These are phyloP conservation scores for Ctenopoma multispine DNA, from an alignment of 2,797 vertebrate genomes.

Conservation along the genomic window DNA sequence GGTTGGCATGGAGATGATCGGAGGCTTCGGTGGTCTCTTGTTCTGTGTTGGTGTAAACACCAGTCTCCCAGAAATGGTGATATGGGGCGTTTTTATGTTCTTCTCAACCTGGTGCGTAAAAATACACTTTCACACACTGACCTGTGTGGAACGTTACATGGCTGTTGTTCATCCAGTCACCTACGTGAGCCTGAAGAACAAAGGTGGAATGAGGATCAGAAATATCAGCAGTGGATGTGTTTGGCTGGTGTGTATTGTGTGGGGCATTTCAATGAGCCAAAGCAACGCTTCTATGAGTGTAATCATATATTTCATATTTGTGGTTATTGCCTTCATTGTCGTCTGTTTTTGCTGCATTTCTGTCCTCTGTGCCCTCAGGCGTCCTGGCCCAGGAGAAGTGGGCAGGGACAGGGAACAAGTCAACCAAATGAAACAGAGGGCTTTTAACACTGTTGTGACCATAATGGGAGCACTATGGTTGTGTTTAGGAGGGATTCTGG, in stretches of 20 bases:
- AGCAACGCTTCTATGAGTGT: too few relatives aligned
- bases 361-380: constrained; percentile 26
- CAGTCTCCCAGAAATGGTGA: rapidly evolving
- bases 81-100: rapidly evolving
- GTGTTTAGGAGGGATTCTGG: neutral
- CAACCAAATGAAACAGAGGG: constrained; percentile 14
- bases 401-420: too few relatives aligned
- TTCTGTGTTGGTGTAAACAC: rapidly evolving
- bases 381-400: neutral
- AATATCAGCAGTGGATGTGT: neutral
- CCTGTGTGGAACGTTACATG: constrained; percentile 11
- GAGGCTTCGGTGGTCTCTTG: rapidly evolving
- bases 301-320: neutral
- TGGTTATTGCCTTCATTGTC: rapidly evolving
- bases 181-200: constrained; percentile 5
- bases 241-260: neutral
- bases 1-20: neutral
- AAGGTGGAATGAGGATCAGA: constrained; percentile 2
- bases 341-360: too few relatives aligned
- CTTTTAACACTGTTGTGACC: neutral
- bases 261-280: rapidly evolving
- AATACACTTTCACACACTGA: neutral
- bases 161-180: too few relatives aligned
- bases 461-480: neutral
- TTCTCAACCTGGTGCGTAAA: neutral